Evolutionary conservation across 2,888 invertebrate species (phyloP), one percentile per base, ranked within the genome.

Genomic region (Ischnus inquisitorius): DNA sequence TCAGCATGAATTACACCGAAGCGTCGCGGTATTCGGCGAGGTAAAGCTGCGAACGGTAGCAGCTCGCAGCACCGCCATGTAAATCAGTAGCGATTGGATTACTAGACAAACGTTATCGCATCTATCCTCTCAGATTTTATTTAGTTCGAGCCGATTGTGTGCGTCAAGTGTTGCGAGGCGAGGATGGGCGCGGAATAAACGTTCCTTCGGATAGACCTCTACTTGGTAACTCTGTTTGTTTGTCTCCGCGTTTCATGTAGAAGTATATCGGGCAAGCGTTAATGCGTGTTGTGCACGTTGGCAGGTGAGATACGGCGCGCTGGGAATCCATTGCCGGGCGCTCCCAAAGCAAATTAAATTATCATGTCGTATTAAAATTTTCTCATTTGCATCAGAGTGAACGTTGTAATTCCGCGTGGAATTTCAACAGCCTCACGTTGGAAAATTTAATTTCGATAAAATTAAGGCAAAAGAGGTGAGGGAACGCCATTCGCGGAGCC

Each of bases 51-150:
- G n/a, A 76, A 46, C 60, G 22, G 3, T 14, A 12, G 81, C 41
- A 60, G 22, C 67, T 79, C 41, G 28, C 51, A 75, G 48, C 46
- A 54, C 57, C 16, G 25, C 39, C 62, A 83, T 79, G 83, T 22
- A 83, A 72, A 77, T 80, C 76, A 72, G 71, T 76, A 39, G 60
- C 57, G 67, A 83, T 79, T 77, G 76, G 75, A 83, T 76, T 79
- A 79, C 71, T 34, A 12, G 62, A 54, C 71, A 79, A 83, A 76
- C 71, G 62, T 74, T 79, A 69, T 72, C 54, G 10, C 74, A 46
- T 68, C 43, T 28, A 62, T 28, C 62, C 64, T 57, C 69, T 51
- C 34, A 43, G 64, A 83, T 64, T 69, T 57, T 54, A 54, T 68
- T 28, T 54, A 10, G 10, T 25, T 19, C 34, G 19, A 10, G 16